Conservation (phyloP, 2,888 invertebrate genomes). For the Nemoura dubitans region DNA sequence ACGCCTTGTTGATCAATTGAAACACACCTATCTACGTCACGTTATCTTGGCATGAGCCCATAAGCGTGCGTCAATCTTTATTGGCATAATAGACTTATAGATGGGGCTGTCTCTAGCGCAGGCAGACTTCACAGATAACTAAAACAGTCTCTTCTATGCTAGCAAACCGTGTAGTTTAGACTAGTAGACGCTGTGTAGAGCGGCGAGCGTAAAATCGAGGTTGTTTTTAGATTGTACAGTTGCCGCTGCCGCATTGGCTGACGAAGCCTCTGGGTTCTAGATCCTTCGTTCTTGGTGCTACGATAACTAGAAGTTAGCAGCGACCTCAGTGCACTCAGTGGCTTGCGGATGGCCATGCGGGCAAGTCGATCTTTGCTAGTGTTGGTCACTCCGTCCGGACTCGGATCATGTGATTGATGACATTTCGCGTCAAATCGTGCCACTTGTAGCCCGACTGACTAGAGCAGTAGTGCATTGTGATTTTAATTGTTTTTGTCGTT, state of each 20-base stretch:
- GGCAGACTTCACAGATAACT: neutral
- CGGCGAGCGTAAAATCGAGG: neutral
- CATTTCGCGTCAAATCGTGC: neutral
- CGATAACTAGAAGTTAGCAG: neutral
- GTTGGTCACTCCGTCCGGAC: neutral
- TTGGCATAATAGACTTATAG: neutral
- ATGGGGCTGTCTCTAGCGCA: neutral
- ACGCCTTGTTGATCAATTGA: neutral
- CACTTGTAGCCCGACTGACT: neutral
- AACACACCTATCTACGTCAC: constrained; percentile 2
- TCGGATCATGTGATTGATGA: neutral
- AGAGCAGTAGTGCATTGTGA: neutral
- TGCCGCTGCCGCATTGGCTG: neutral
- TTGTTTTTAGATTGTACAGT: constrained; percentile 3
- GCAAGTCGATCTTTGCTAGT: neutral
- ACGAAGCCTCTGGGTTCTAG: neutral
- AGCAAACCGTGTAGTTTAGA: neutral
- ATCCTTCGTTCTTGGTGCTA: neutral
- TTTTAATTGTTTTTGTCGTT: neutral
- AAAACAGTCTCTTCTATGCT: neutral
- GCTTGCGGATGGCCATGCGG: constrained; percentile 21
- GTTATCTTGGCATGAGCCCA: constrained; percentile 2
- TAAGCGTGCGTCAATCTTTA: neutral
- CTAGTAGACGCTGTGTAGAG: neutral
- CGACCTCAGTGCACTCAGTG: neutral